Base-by-base conservation (phyloP, 1,140 invertebrate species). In the Heterodera schachtii region DNA sequence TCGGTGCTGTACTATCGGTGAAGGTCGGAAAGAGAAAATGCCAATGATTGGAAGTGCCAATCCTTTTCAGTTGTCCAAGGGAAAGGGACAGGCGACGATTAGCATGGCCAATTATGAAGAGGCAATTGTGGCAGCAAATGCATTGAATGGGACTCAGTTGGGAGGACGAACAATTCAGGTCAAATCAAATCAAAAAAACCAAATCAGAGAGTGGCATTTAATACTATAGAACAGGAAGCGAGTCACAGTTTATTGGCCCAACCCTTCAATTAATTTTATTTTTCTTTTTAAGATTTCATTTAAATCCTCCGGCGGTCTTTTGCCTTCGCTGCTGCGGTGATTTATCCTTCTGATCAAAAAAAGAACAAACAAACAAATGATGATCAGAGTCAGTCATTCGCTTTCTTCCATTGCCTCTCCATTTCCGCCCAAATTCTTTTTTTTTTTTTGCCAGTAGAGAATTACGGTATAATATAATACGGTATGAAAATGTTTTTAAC, bases 91-190 rank as follows among this genome's bases (percentile, higher is more conserved):
- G 91, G 97, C 96, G n/a, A 98, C 98, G 91, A 96, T 99, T 81
- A 98, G 96, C 78, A 99, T 99, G 97, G 98, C 96, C 87, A 98
- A 98, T 91, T 98, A 98, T 92, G 96, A 98, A 91, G 97, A 98
- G 90, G 96, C 97, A 16, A 93, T 97, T 44, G 94, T 97, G 82
- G 97, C 97, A 77, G 98, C 99, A 87, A 95, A 97, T 91, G 96
- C 95, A 82, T 93, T 99, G 80, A 98, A 99, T 91, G 97, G 97
- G 75, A 98, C 97, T 92, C 96, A 95, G 83, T 93, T 99, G 84
- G 96, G 96, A 88, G 98, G 97, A 92, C 93, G 97, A 78, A 95
- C 98, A 83, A 93, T 99, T 87, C 97, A 99, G 93, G 97, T 99
- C 31, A 31, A 31, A 31, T 31, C 31, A 31, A 31, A 69, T 31